A percentile compares a stretch with the other conserved stretches of the same genome.
These are phyloP conservation scores for Pelodiscus sinensis DNA, from an alignment of 2,113 vertebrate genomes.

Conservation along the genomic window DNA sequence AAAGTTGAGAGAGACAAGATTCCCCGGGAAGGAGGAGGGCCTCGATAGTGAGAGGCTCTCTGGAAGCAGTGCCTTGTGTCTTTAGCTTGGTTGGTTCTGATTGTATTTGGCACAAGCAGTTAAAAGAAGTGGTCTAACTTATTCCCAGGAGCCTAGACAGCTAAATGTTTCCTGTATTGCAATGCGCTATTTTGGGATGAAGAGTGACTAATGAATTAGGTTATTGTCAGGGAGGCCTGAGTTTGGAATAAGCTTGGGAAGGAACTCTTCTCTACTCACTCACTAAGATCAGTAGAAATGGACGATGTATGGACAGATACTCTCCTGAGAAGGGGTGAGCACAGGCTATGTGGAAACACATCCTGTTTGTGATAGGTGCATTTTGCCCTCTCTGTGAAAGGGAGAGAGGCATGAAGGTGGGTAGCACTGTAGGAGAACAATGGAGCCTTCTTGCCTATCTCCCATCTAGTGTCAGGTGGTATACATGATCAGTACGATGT, in stretches of 20 bases:
- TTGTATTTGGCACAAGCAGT: neutral
- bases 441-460: neutral
- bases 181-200: neutral
- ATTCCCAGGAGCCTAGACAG: constrained; percentile 5
- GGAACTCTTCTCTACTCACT: neutral
- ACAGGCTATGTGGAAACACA: neutral
- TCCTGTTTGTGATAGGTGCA: neutral
- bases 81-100: neutral
- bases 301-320: neutral
- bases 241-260: neutral
- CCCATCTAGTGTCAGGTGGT: rapidly evolving
- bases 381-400: neutral
- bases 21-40: neutral
- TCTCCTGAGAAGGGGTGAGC: neutral
- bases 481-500: neutral
- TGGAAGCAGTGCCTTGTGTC: neutral
- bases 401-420: rapidly evolving
- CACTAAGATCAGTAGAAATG: neutral
- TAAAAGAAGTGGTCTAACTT: neutral
- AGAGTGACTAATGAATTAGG: neutral
- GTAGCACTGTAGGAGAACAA: neutral
- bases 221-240: neutral
- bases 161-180: neutral
- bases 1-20: neutral
- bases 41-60: neutral